Evolutionary conservation across 2,797 vertebrate species (phyloP), one percentile per base, ranked within the genome.

Genomic region (Manis pentadactyla): DNA sequence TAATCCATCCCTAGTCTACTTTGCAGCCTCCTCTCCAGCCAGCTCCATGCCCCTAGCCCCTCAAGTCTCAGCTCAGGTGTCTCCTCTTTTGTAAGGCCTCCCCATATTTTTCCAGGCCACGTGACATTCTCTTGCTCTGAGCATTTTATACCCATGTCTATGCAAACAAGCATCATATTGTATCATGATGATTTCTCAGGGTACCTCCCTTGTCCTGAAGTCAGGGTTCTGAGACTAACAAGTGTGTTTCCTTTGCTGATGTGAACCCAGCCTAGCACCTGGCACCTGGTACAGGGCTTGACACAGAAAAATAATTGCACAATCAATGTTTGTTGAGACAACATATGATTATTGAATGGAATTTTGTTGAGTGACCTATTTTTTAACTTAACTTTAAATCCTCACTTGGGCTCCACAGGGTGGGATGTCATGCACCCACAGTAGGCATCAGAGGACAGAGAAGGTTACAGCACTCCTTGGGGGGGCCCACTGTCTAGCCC

Each of bases 301-400:
- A 68, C 29, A 82, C 4, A 73, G 59, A 75, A 92, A 91, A 93
- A 46, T 12, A 71, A 73, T 39, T 59, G n/a, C 34, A 90, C 66
- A 93, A 63, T 49, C 73, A 87, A 77, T 63, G 34, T 19, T 73
- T 81, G 53, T 87, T 61, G 90, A 94, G 15, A 87, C 25, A 55
- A 59, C 27, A 17, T 29, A 25, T 49, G 46, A 89, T 87, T 81
- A 94, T 82, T 71, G 6, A 29, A 29, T 63, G 51, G n/a, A 27
- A 61, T 90, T 59, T 74, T 74, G 5, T 86, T 31, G 15, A 55
- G 59, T 68, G 46, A 34, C 31, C 94, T 39, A 69, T 63, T 91
- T 92, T 96, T 59, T 51, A 83, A 64, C 42, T 96, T 74, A 92
- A 86, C 42, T 81, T 88, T 71, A 86, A 75, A 73, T 96, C 89